Evolutionary conservation across 2,888 invertebrate species (phyloP).

Genomic region (Ditula angustiorana): DNA sequence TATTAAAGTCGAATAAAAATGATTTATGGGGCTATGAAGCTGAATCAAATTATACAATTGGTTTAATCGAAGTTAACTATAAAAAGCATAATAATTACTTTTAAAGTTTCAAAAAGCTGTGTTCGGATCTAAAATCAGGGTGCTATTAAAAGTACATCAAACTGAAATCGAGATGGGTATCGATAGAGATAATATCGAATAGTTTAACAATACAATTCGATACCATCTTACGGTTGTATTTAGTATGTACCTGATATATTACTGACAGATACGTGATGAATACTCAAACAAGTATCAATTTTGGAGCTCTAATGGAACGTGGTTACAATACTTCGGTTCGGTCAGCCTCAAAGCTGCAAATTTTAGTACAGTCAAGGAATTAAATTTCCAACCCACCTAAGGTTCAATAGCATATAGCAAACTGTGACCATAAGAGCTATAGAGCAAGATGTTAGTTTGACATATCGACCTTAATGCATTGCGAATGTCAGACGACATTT

Average conservation of each 20-base stretch:
- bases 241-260: too few relatives aligned
- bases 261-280: not conserved
- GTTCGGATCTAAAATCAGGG: constrained; percentile 78
- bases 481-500: too few relatives aligned
- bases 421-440: too few relatives aligned
- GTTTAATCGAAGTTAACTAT: constrained; percentile 34
- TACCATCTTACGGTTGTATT: constrained; percentile 24
- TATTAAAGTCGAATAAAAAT: constrained; percentile 37
- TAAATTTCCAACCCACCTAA: too few relatives aligned
- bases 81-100: constrained; percentile 35
- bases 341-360: too few relatives aligned
- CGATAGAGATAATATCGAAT: constrained; percentile 72
- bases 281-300: not conserved
- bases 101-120: constrained; percentile 47
- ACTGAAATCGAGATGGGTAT: constrained; percentile 64
- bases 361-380: too few relatives aligned
- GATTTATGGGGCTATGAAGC: constrained; percentile 35
- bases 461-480: too few relatives aligned
- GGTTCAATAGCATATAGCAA: too few relatives aligned
- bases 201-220: constrained; percentile 28
- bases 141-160: constrained; percentile 68
- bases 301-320: not conserved
- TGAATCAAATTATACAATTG: constrained; percentile 30
- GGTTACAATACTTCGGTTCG: too few relatives aligned
- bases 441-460: too few relatives aligned